Evolutionary conservation across 2,797 vertebrate species (phyloP).

Genomic region (Picus viridis): DNA sequence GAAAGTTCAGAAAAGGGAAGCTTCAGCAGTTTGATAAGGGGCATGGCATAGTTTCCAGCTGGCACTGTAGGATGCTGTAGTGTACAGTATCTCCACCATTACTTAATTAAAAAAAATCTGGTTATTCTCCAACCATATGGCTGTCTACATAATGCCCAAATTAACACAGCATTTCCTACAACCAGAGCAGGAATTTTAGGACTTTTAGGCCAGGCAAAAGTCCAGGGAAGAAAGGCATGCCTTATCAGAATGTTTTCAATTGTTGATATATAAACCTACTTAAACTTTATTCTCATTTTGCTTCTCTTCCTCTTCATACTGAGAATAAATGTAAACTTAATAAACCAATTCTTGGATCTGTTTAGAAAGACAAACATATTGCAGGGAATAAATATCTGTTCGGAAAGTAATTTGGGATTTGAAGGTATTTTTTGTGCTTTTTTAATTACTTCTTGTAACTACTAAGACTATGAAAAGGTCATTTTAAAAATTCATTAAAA

Average conservation of each 20-base stretch:
- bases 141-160: neutral
- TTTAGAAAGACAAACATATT: conserved; percentile 26
- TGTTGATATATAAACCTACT: neutral
- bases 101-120: conserved; percentile 11
- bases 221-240: neutral
- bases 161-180: neutral
- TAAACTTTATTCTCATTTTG: neutral
- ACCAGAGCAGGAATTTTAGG: neutral
- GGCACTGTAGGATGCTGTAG: neutral
- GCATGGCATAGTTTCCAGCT: neutral
- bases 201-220: neutral
- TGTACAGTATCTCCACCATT: conserved; percentile 6
- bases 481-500: conserved; percentile 31
- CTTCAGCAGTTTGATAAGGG: conserved; percentile 13
- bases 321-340: conserved; percentile 10
- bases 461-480: neutral
- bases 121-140: neutral
- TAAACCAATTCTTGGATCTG: neutral
- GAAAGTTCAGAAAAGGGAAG: neutral
- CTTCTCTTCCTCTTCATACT: neutral
- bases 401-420: neutral
- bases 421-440: neutral
- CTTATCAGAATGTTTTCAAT: neutral
- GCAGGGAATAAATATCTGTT: conserved; percentile 10
- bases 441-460: neutral